Evolutionary conservation across 2,888 invertebrate genomes (phyloP), one percentile per base, ranked within the genome.

Genomic region (Idaea dimidiata): DNA sequence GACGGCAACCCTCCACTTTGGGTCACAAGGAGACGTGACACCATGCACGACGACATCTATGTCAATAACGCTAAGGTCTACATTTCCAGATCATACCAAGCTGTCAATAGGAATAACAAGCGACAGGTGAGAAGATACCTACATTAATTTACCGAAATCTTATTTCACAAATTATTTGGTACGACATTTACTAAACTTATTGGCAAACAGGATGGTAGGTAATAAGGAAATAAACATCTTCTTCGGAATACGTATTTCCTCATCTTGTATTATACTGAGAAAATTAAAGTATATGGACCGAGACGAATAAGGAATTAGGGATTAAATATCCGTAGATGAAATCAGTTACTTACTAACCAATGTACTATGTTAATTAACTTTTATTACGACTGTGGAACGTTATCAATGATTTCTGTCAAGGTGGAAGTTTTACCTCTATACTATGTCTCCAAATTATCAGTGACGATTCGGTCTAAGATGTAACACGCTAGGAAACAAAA

Each of bases 1-100:
- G 96, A 96, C 65, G 97, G 97, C 17, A 97, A 96, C 88, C 97
- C 97, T 0, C 97, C 97, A 0, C 88, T 97, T 60, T 97, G 97
- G 95, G 95, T 97, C 66, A 97, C 97, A 60, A 93, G 95, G 70
- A 94, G 94, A 65, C 93, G 93, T 16, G 93, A 93, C 58, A 78
- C 84, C 5, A 93, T 93, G 84, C 94, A 95, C 74, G 94, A 95
- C 64, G 96, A 97, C 72, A 94, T 97, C 75, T 98, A 94, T 87
- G 95, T 98, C 67, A 98, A 98, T 89, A 97, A 98, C 84, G 98
- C 97, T 1, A 95, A 95, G 80, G 94, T 98, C 61, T 91, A 96
- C 73, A 93, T 94, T 65, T 94, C 94, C 58, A 93, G 95, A 65
- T 96, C 96, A 18, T 94, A 94, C 77, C 93, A 94, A 73, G 94